Evolutionary conservation across 2,113 vertebrate species (phyloP).

Genomic region (Hippoglossus stenolepis): DNA sequence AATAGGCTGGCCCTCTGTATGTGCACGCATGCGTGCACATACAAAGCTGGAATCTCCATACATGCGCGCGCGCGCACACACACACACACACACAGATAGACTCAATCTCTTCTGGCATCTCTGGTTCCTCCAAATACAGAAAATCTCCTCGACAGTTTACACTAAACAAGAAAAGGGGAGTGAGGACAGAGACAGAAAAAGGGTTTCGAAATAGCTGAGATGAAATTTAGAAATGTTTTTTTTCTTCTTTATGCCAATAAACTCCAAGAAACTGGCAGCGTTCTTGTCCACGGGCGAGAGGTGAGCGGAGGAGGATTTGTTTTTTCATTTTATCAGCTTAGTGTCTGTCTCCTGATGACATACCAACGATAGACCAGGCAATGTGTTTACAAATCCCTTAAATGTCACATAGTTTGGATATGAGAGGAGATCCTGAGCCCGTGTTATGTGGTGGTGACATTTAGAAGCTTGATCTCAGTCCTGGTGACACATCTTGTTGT

Average conservation of each 20-base stretch:
- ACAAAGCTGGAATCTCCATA: conserved; percentile 25
- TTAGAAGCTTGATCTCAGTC: conserved; percentile 23
- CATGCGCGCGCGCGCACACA: conserved; percentile 3
- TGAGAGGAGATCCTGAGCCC: background rate
- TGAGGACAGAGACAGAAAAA: background rate
- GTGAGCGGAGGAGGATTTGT: conserved; percentile 13
- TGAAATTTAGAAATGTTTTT: conserved; percentile 18
- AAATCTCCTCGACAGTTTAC: conserved; percentile 49
- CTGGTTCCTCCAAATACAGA: conserved; percentile 7
- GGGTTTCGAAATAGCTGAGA: conserved; percentile 20
- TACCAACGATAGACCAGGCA: background rate
- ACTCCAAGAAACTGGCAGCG: conserved; percentile 15
- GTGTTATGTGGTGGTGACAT: background rate
- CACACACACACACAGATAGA: background rate
- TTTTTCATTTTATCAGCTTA: conserved; percentile 30
- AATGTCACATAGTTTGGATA: background rate
- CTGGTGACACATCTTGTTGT: conserved; percentile 30
- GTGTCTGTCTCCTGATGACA: conserved; percentile 24
- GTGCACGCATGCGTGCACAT: conserved; percentile 30
- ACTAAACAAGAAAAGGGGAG: background rate
- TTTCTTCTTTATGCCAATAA: background rate
- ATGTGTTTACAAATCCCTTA: conserved; percentile 19
- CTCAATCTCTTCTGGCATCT: conserved; percentile 33
- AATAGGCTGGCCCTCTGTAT: conserved; percentile 51
- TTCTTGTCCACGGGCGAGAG: conserved; percentile 10